Percentiles rank a stretch among this genome's conserved stretches.
Evolutionary conservation across 30 jellyfish, hydroid and myxozoan species (phyloP).

Genomic region (Turritopsis rubra): DNA sequence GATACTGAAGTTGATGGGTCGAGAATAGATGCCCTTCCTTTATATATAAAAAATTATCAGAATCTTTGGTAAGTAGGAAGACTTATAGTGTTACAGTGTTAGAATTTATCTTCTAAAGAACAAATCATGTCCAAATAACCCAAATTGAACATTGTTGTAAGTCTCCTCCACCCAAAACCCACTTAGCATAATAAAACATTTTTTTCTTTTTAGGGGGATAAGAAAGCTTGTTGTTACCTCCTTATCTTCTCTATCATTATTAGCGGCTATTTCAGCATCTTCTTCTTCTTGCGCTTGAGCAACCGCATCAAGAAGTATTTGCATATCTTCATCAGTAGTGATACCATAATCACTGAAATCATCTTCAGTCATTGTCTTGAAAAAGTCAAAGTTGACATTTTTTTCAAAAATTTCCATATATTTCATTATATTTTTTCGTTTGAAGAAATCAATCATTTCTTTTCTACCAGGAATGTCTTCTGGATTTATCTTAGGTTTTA

Average conservation of each 20-base stretch:
- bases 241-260: background rate
- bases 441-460: slow-evolving; percentile 63
- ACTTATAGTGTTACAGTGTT: too few species aligned
- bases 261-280: slow-evolving; percentile 57
- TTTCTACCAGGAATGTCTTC: slow-evolving; percentile 85
- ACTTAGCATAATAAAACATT: too few species aligned
- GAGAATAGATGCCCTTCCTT: too few species aligned
- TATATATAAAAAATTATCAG: too few species aligned
- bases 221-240: background rate
- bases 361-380: slow-evolving; percentile 90
- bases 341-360: slow-evolving; percentile 89
- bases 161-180: too few species aligned
- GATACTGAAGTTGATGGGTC: too few species aligned
- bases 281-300: slow-evolving; percentile 81
- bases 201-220: too few species aligned
- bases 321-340: slow-evolving; percentile 55
- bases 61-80: too few species aligned
- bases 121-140: too few species aligned
- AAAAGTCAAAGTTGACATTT: slow-evolving; percentile 70
- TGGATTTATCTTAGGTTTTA: slow-evolving; percentile 59
- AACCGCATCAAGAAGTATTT: slow-evolving; percentile 70
- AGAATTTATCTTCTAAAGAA: too few species aligned
- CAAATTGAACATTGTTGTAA: too few species aligned
- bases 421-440: slow-evolving; percentile 39
- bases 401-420: slow-evolving; percentile 67